These are phyloP conservation scores for Acleris cristana DNA, from an alignment of 2,888 invertebrate species.

Conservation along the genomic window DNA sequence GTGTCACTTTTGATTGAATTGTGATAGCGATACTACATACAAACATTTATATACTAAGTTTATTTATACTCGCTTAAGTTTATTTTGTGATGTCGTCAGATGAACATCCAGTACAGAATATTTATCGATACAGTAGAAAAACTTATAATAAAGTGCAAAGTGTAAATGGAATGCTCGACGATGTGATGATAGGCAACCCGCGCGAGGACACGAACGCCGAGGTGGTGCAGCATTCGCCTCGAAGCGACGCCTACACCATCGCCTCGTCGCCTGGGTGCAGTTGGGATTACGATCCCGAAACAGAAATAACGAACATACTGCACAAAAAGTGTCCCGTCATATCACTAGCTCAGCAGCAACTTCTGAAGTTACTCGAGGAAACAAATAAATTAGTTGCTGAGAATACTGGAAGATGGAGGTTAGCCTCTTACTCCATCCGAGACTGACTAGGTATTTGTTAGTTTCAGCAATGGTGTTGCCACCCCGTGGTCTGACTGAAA, in stretches of 20 bases:
- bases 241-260: conserved; percentile 47
- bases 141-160: conserved; percentile 62
- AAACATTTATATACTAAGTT: conserved; percentile 21
- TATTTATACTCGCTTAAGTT: conserved; percentile 24
- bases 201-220: conserved; percentile 52
- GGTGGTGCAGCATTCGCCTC: conserved; percentile 47
- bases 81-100: conserved; percentile 58
- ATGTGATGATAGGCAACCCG: conserved; percentile 39
- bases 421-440: conserved; percentile 9
- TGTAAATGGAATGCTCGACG: conserved; percentile 51
- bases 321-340: conserved; percentile 77
- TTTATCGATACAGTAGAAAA: conserved; percentile 69
- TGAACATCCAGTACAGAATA: conserved; percentile 68
- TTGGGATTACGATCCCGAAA: conserved; percentile 63
- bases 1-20: conserved; percentile 3
- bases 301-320: conserved; percentile 67
- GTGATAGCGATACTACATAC: conserved; percentile 1
- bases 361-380: conserved; percentile 67
- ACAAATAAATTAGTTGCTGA: conserved; percentile 66
- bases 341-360: conserved; percentile 69
- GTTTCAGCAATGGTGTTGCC: no score
- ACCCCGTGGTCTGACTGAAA: no score
- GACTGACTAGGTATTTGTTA: neutral
- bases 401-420: conserved; percentile 66
- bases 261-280: conserved; percentile 54